Conservation (phyloP, 1,140 invertebrate species). For the Sipha flava region DNA sequence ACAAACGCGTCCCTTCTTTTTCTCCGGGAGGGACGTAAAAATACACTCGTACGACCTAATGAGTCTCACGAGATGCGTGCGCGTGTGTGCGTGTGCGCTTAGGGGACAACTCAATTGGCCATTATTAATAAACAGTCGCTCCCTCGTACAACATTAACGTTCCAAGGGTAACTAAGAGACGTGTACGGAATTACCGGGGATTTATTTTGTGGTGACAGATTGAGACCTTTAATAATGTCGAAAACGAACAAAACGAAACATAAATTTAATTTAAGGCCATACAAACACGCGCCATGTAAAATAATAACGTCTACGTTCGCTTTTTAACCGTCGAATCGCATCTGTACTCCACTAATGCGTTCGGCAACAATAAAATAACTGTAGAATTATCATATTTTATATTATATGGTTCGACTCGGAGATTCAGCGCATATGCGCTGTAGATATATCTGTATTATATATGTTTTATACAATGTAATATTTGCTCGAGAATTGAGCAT, state of each 20-base stretch:
- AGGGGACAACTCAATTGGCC: conserved; percentile 4
- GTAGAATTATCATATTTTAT: too few species aligned
- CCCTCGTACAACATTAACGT: not conserved
- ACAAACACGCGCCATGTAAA: too few species aligned
- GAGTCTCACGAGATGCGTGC: not conserved
- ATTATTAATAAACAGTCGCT: not conserved
- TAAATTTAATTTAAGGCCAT: too few species aligned
- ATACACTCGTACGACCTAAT: not conserved
- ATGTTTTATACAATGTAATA: too few species aligned
- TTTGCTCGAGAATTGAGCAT: too few species aligned
- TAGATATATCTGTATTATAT: not conserved
- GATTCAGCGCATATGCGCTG: too few species aligned
- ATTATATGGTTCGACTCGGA: too few species aligned
- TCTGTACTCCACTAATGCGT: too few species aligned
- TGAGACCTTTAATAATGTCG: not conserved
- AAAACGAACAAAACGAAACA: not conserved
- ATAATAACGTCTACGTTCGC: too few species aligned
- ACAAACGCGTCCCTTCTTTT: not conserved
- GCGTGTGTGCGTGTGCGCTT: not conserved
- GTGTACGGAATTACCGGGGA: not conserved
- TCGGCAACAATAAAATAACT: too few species aligned
- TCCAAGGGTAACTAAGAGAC: not conserved
- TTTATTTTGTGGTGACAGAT: not conserved
- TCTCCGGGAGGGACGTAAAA: not conserved
- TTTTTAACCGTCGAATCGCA: too few species aligned